These are phyloP conservation scores for Orius insidiosus DNA, from an alignment of 1,140 invertebrate genomes.

Conservation along the genomic window DNA sequence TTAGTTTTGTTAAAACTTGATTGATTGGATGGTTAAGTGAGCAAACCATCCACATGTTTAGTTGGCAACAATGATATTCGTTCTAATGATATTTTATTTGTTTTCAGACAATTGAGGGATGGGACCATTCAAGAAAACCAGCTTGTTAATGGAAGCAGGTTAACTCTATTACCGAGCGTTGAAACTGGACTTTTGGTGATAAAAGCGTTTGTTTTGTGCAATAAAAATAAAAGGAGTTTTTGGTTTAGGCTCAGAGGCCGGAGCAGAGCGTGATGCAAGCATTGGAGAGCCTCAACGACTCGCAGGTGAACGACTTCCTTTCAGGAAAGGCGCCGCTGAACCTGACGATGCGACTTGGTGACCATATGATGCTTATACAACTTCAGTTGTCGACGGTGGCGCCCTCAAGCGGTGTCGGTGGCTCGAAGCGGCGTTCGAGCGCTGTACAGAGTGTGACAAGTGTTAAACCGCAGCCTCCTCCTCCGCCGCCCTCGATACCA, in stretches of 20 bases:
- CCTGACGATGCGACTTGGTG: conserved; percentile 81
- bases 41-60: too few relatives aligned
- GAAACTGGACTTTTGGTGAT: conserved; percentile 87
- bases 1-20: too few relatives aligned
- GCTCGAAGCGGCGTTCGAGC: conserved; percentile 8
- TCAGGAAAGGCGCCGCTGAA: conserved; percentile 85
- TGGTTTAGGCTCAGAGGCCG: conserved; percentile 71
- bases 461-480: not conserved
- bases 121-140: conserved; percentile 73
- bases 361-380: conserved; percentile 94
- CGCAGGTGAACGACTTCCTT: conserved; percentile 86
- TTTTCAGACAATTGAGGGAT: conserved; percentile 69
- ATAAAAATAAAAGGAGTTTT: conserved; percentile 17
- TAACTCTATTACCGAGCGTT: conserved; percentile 78
- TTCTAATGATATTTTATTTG: conserved; percentile 19
- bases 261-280: conserved; percentile 91
- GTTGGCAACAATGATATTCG: too few relatives aligned
- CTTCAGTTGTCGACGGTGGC: conserved; percentile 74
- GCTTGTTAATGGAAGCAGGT: conserved; percentile 66
- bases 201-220: not conserved
- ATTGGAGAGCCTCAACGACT: conserved; percentile 80
- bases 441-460: too few relatives aligned
- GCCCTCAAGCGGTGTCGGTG: conserved; percentile 19
- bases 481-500: not conserved
- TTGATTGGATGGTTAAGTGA: too few relatives aligned